phyloP scores from a whole-genome alignment of 1,140 invertebrate genomes.

The Samia ricini region DNA sequence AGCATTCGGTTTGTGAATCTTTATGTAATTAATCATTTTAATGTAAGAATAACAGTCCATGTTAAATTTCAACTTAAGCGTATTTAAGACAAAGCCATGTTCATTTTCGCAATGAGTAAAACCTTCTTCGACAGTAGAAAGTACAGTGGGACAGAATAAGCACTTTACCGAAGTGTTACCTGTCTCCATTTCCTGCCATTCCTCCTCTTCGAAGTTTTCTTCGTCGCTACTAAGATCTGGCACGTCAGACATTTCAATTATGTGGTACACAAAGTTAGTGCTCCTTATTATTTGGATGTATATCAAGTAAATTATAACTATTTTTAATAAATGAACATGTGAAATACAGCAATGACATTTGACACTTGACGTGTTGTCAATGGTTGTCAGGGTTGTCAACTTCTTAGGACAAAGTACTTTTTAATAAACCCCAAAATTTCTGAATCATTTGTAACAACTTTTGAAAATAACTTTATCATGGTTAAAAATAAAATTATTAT shows the following conservation, averaged over 20 bases:
- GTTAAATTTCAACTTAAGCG: constrained; percentile 82
- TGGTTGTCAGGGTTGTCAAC: no score
- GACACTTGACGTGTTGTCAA: not conserved
- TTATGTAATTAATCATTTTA: constrained; percentile 92
- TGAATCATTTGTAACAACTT: no score
- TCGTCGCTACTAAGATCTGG: constrained; percentile 73
- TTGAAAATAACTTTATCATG: no score
- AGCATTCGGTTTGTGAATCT: constrained; percentile 80
- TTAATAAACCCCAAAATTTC: no score
- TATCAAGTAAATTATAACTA: constrained; percentile 1
- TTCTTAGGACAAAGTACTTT: no score
- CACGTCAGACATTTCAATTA: constrained; percentile 59
- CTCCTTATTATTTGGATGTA: not conserved
- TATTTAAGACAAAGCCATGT: constrained; percentile 85
- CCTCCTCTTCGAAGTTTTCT: constrained; percentile 67
- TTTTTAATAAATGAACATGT: constrained; percentile 23
- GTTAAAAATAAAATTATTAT: no score
- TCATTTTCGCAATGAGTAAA: constrained; percentile 77
- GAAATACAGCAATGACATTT: constrained; percentile 12
- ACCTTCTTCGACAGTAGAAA: constrained; percentile 75
- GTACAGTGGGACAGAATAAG: constrained; percentile 79
- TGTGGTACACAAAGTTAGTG: not conserved
- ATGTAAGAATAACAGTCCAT: constrained; percentile 93
- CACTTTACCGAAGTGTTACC: constrained; percentile 66
- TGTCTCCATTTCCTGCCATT: constrained; percentile 75